phyloP scores from a whole-genome alignment of 2,113 vertebrate species.

The Ornithorhynchus anatinus region DNA sequence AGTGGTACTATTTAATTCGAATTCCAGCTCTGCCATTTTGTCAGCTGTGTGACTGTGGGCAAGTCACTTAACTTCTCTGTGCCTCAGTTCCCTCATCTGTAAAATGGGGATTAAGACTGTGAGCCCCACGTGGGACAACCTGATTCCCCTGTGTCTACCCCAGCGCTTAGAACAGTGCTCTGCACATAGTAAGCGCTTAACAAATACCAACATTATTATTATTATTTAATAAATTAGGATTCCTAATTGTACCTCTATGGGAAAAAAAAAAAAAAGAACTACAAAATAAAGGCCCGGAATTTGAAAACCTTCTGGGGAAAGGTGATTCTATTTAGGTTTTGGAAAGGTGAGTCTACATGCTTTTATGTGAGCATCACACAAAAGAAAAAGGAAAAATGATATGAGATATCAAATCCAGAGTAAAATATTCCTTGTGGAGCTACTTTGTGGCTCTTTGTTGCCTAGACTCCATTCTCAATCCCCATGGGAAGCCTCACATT shows the following conservation, averaged over 20 bases:
- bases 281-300: background rate
- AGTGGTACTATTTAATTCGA: background rate
- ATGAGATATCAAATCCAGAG: background rate
- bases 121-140: too few relatives aligned
- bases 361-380: background rate
- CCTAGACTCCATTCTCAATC: background rate
- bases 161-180: too few relatives aligned
- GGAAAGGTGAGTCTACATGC: background rate
- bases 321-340: background rate
- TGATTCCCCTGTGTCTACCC: too few relatives aligned
- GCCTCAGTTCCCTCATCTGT: too few relatives aligned
- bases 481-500: background rate
- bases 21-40: too few relatives aligned
- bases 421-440: too few relatives aligned
- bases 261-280: slow-evolving; percentile 1
- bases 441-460: too few relatives aligned
- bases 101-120: too few relatives aligned
- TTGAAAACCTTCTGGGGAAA: background rate
- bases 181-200: too few relatives aligned
- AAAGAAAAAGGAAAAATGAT: background rate
- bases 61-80: too few relatives aligned
- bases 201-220: too few relatives aligned
- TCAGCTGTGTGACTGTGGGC: too few relatives aligned
- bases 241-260: slow-evolving; percentile 15
- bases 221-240: slow-evolving; percentile 16